phyloP scores from a whole-genome alignment of 2,888 invertebrate species.

The Patella depressa region DNA sequence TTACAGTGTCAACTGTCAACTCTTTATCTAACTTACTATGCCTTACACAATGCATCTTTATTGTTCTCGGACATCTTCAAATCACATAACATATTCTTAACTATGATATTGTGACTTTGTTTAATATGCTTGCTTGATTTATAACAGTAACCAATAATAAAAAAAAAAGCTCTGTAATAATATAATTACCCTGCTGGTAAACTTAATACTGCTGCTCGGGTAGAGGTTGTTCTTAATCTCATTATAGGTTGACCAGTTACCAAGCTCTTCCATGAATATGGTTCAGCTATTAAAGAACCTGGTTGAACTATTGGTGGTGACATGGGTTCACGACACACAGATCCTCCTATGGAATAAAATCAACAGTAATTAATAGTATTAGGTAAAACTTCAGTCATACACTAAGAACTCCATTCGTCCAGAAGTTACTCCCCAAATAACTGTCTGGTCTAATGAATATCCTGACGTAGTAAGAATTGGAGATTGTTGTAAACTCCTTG shows the following conservation, averaged over 20 bases:
- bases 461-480: too few relatives aligned
- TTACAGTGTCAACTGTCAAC: too few relatives aligned
- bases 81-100: neutral
- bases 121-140: neutral
- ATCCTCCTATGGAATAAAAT: constrained; percentile 5
- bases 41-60: neutral
- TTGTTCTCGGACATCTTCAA: neutral
- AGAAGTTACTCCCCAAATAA: too few relatives aligned
- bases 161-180: neutral
- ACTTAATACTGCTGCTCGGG: constrained; percentile 65
- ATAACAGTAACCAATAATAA: neutral
- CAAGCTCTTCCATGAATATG: constrained; percentile 71
- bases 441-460: too few relatives aligned
- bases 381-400: too few relatives aligned
- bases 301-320: constrained; percentile 52
- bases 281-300: constrained; percentile 68
- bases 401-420: too few relatives aligned
- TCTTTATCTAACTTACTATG: neutral
- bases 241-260: constrained; percentile 69
- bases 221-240: constrained; percentile 63
- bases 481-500: too few relatives aligned
- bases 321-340: constrained; percentile 40
- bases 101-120: neutral
- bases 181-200: constrained; percentile 67
- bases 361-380: too few relatives aligned